Base-by-base conservation (phyloP, 2,888 invertebrate genomes). In the Nasonovia ribisnigri region DNA sequence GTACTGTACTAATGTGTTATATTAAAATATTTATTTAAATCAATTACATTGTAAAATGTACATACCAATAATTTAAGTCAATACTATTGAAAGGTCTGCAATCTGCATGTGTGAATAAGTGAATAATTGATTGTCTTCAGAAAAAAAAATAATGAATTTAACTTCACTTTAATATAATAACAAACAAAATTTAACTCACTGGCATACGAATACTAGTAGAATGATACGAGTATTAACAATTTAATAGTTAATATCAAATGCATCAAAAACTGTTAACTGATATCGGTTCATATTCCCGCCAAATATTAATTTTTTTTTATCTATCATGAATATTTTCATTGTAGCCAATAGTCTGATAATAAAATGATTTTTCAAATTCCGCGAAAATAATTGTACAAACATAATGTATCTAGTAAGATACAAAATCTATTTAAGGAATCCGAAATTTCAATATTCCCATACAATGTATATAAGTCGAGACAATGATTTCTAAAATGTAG, bases 171-270 rank as follows among this genome's bases (percentile, higher is more conserved):
- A 60, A 60, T 54, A 54, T 60, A 60, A 60, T 60, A 60, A 60
- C 57, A 57, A 57, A 57, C 24, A 60, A 60, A 60, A 60, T 60
- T 60, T 60, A 60, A 60, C 29, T 60, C 57, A 60, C 57, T 60
- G 57, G 84, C 24, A 26, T 84, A 84, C 84, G 43, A 84, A 43
- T 84, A 84, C 84, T 84, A 84, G 84, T 84, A 84, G 43, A 84
- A 20, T 84, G 84, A 43, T 3, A 84, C 20, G 29, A 43, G 43
- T 43, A 46, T 84, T 43, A 84, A 84, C 26, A 84, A 84, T 43
- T 84, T 43, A 84, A 43, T 43, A 84, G 84, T 84, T 24, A 20
- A 42, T 84, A 84, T 84, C 26, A 84, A 84, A 84, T 26, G 43
- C 84, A 43, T 26, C n/a, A n/a, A n/a, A n/a, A 77, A 77, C 54